These are phyloP conservation scores for Melanocharis versteri DNA, from an alignment of 2,113 vertebrate genomes.

Conservation along the genomic window DNA sequence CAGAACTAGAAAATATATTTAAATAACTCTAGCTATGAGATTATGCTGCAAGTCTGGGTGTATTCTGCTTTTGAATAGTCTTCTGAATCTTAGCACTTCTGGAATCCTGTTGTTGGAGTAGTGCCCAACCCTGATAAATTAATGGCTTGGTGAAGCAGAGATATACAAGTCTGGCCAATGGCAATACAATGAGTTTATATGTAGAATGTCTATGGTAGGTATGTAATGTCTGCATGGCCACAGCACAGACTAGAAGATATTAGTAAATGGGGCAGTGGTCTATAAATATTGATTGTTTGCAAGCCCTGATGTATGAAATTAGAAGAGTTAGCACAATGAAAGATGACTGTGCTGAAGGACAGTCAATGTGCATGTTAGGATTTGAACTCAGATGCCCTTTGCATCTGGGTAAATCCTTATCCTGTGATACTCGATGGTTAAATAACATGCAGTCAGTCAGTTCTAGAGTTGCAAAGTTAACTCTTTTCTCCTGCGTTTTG, in stretches of 20 bases:
- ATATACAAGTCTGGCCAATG: neutral
- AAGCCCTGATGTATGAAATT: neutral
- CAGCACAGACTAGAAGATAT: neutral
- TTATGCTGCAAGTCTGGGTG: rapidly evolving
- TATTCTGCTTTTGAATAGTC: neutral
- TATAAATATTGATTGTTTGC: neutral
- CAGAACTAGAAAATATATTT: neutral
- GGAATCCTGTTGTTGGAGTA: neutral
- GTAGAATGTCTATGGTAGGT: neutral
- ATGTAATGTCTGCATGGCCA: neutral
- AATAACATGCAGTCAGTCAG: neutral
- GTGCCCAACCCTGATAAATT: neutral
- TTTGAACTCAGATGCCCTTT: neutral
- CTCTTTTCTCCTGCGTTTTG: neutral
- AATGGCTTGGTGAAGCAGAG: neutral
- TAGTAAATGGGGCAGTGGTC: neutral
- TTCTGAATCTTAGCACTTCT: neutral
- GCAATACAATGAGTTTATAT: neutral
- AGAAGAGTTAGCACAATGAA: neutral
- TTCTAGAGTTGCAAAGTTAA: neutral
- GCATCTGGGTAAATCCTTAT: neutral
- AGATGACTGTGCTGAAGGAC: neutral
- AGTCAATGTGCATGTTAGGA: neutral
- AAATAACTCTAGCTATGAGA: neutral
- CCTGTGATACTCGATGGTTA: neutral